Base-by-base conservation (phyloP, 2,113 vertebrate species). In the Sakesphorus luctuosus region DNA sequence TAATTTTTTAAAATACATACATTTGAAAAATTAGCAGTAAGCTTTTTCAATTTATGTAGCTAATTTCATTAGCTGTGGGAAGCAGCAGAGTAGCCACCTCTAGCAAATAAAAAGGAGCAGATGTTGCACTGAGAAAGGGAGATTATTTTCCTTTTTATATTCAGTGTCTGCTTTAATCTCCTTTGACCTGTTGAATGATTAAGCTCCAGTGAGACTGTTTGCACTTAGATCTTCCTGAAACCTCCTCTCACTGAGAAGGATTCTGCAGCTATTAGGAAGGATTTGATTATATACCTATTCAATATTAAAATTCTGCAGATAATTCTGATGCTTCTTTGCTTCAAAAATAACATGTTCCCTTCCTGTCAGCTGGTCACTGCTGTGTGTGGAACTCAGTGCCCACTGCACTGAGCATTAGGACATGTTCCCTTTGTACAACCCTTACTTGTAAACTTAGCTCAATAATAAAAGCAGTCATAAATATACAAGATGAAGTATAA, bases 121-220 rank as follows among this genome's bases (percentile, higher is more conserved):
- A 90, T 77, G 47, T 28, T 77, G 16, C 65, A n/a, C 1, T 3
- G 56, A 89, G 55, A 46, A 86, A 78, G 31, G 33, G 40, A 94
- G 92, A 92, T 90, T 88, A 59, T 90, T 93, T 88, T 77, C 47
- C n/a, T 86, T 86, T 76, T 88, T n/a, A 52, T 88, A 93, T 71
- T 83, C 93, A 92, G 68, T 56, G 56, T 84, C 65, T 90, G 59
- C 92, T 94, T 79, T 93, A 81, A 89, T 94, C 72, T 94, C 68
- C 84, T 91, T 85, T 86, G 82, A 86, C 90, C 75, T 88, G 72
- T 59, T 92, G 80, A 96, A 87, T 31, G 85, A 80, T 89, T 84
- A 96, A 94, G 61, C 47, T 90, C 53, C 56, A 63, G 13, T 5
- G 8, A 90, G 85, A n/a, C 47, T 94, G 71, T 96, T 91, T 96